phyloP scores from a whole-genome alignment of 2,888 invertebrate species.

The Epirrita christyi region DNA sequence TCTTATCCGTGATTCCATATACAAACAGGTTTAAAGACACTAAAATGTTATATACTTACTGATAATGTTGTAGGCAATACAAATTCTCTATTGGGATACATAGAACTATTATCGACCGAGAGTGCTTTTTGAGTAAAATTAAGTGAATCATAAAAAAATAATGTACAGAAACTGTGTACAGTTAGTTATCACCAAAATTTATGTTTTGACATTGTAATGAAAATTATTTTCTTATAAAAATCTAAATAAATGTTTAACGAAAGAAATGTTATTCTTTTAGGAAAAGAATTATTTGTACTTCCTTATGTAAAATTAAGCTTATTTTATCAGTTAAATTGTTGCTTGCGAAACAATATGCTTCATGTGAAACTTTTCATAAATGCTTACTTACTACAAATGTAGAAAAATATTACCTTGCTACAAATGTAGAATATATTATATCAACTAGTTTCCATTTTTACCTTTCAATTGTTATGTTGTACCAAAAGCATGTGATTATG shows the following conservation, averaged over 20 bases:
- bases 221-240: conserved; percentile 52
- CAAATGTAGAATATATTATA: conserved; percentile 11
- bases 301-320: conserved; percentile 65
- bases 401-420: conserved; percentile 11
- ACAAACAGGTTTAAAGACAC: conserved; percentile 35
- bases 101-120: conserved; percentile 57
- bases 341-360: conserved; percentile 15
- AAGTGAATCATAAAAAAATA: conserved; percentile 51
- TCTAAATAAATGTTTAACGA: conserved; percentile 50
- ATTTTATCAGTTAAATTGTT: conserved; percentile 39
- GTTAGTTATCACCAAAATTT: conserved; percentile 55
- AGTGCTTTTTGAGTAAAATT: conserved; percentile 74
- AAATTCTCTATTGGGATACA: conserved; percentile 45
- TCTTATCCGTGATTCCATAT: conserved; percentile 27
- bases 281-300: conserved; percentile 79
- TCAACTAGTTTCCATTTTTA: conserved; percentile 36
- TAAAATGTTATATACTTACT: conserved; percentile 27
- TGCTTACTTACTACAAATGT: conserved; percentile 5
- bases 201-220: conserved; percentile 58
- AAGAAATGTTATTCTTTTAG: conserved; percentile 79
- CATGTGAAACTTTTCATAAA: conserved; percentile 9
- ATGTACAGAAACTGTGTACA: conserved; percentile 39
- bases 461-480: conserved; percentile 38
- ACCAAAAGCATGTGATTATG: conserved; percentile 70
- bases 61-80: conserved; percentile 26